Evolutionary conservation across 2,113 vertebrate species (phyloP).

Genomic region (Tragelaphus scriptus): DNA sequence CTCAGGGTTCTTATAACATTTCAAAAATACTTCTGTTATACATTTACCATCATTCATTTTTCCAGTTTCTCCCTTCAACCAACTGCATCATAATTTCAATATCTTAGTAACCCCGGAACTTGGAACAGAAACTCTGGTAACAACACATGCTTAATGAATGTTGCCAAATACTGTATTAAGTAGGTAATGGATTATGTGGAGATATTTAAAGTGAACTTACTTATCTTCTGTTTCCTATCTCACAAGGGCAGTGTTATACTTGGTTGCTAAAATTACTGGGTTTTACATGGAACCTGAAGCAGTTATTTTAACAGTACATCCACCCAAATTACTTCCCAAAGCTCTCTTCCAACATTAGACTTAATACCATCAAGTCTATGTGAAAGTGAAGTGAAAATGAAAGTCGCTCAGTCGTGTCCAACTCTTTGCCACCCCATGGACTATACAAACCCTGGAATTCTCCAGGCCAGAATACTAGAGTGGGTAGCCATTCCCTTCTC

Average conservation of each 20-base stretch:
- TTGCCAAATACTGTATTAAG: background rate
- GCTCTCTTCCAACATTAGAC: background rate
- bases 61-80: background rate
- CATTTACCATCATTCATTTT: background rate
- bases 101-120: background rate
- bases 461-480: background rate
- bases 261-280: background rate
- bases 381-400: background rate
- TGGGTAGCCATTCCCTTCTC: background rate
- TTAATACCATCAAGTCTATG: background rate
- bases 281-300: background rate
- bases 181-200: background rate
- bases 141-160: background rate
- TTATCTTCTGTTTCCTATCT: background rate
- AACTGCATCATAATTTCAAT: background rate
- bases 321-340: background rate
- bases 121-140: background rate
- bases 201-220: background rate
- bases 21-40: background rate
- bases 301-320: background rate
- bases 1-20: background rate
- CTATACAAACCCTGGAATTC: background rate
- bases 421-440: background rate
- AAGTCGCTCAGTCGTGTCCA: accelerated
- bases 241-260: background rate